Evolutionary conservation across 2,113 vertebrate genomes (phyloP), one percentile per base, ranked within the genome.

Genomic region (Aphyosemion australe): DNA sequence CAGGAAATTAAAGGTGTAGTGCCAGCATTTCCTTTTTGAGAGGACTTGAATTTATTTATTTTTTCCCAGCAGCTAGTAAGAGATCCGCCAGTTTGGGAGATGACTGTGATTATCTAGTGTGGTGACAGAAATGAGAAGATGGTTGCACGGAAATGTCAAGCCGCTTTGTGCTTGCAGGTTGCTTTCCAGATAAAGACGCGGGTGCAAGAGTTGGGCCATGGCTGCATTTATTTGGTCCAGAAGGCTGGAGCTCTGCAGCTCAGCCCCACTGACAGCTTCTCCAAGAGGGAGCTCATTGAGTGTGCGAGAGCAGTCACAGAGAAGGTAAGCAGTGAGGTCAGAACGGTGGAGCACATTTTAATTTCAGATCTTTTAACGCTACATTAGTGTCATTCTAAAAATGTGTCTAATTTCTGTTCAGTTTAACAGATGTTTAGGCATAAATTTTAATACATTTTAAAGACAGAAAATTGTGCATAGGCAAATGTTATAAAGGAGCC

Each of bases 151-250:
- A 57, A 20, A 86, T 43, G 39, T n/a, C 4, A 61, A 41, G 41
- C 37, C n/a, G 49, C 32, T 34, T 65, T 89, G 0, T 77, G 62
- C 61, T 87, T 79, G 39, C 85, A 99, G 98, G 95, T 99, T 1
- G 95, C 95, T n/a, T 95, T 95, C 84, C 97, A 99, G 92, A 98
- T 99, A 82, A 95, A 87, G 82, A 94, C 94, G 0, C 94, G 96
- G 0, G 96, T 98, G 49, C 97, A 98, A 75, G 97, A 99, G 82
- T 92, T 99, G 65, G 98, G 98, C 50, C 97, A 98, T 0, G 94
- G 97, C 81, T 99, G 97, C 53, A 98, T 99, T 86, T 97, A 95
- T 79, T 93, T 99, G 88, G 98, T 99, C 20, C 97, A 99, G 90
- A 99, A 99, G 87, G 98, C 97, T 0, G 97, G 97, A 45, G 96